Conservation (phyloP, 2,888 invertebrate species). For the Spialia ferax region DNA sequence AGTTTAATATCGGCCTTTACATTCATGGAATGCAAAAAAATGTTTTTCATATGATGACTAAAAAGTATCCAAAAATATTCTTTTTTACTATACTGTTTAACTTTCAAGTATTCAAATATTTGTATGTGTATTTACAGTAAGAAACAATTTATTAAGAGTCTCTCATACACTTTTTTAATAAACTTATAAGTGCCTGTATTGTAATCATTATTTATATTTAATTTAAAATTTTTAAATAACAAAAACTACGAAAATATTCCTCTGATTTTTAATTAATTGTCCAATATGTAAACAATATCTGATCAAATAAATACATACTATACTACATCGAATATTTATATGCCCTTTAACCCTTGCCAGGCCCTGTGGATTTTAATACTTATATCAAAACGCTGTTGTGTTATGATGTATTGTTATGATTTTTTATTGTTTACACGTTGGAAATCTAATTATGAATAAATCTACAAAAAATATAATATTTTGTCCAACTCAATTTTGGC, state of each 20-base stretch:
- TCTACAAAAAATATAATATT: neutral
- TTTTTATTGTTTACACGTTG: neutral
- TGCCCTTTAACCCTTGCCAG: too few species aligned
- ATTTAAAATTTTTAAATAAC: too few species aligned
- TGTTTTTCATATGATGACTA: constrained; percentile 43
- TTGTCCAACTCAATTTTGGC: constrained; percentile 45
- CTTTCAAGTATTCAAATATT: constrained; percentile 20
- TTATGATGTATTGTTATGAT: too few species aligned
- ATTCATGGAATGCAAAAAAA: constrained; percentile 55
- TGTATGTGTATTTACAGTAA: neutral
- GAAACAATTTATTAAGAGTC: neutral
- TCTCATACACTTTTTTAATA: neutral
- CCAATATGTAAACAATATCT: too few species aligned
- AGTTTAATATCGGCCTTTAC: too few species aligned
- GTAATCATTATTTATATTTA: neutral
- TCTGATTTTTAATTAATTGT: too few species aligned
- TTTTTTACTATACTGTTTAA: constrained; percentile 35
- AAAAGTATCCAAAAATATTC: constrained; percentile 54
- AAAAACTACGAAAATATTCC: neutral
- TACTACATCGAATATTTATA: too few species aligned
- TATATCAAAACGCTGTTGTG: too few species aligned
- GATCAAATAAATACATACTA: too few species aligned
- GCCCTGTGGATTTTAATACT: too few species aligned
- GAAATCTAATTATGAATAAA: neutral
- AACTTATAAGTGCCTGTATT: neutral